Base-by-base conservation (phyloP, 2,797 vertebrate genomes). In the Lophius americanus region DNA sequence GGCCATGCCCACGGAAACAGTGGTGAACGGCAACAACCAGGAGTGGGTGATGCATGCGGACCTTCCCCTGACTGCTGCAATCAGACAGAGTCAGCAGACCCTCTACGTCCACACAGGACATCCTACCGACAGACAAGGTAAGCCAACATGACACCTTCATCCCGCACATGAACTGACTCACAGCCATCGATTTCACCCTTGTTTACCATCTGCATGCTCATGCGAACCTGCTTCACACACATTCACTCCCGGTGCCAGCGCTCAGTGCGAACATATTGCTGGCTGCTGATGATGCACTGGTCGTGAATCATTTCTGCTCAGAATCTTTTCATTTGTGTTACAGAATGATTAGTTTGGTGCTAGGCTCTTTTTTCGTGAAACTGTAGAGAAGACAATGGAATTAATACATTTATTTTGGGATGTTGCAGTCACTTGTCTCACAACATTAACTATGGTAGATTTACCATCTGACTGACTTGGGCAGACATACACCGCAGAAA, bases 11-110 rank as follows among this genome's bases (percentile, higher is more conserved):
- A 94, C 96, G 0, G 98, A 99, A 86, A 92, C 96, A 0, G 96
- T 99, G 81, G 93, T 99, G 82, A 99, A 99, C 0, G 98, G 98
- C 75, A 99, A 94, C 93, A 99, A 94, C 89, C 97, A 99, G 92
- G 98, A 99, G 91, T 99, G 98, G 98, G 98, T 98, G 92, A 96
- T 98, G 93, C 96, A 99, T 84, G 95, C 97, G 0, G 98, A 99
- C 92, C 95, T 98, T 72, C 98, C 98, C 0, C 95, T 99, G 85
- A 99, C 98, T 0, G 98, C 98, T 0, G 98, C 98, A 78, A 99
- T 99, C 92, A 94, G 98, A 60, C 97, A 99, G 93, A 99, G 97
- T 90, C 97, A 98, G 91, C 98, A 99, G 93, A 98, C 96, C 0
- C 95, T 98, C 54, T 98, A 98, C 43, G 95, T 94, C 0, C 96